Conservation (phyloP, 1,140 invertebrate species). For the Papilio dardanus region DNA sequence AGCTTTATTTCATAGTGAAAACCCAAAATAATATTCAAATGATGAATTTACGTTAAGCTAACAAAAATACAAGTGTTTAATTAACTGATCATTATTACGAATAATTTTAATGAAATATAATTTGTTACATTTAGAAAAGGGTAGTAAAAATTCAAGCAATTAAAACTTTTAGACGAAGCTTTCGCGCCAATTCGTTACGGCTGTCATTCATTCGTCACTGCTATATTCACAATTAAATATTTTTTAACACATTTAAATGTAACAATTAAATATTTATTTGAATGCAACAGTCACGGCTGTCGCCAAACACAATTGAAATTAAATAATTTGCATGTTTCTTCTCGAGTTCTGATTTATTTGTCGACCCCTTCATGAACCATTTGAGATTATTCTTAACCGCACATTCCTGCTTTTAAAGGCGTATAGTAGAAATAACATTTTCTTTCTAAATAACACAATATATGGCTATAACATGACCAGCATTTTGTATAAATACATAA, state of each 20-base stretch:
- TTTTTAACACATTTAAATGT: slow-evolving; percentile 5
- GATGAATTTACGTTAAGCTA: neutral
- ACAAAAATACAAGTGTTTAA: neutral
- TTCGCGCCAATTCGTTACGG: slow-evolving; percentile 4
- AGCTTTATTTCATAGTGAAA: too few relatives aligned
- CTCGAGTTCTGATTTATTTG: neutral
- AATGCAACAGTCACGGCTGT: neutral
- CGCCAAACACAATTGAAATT: neutral
- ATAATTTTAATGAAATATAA: neutral
- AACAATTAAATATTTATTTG: slow-evolving; percentile 7
- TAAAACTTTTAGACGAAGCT: neutral
- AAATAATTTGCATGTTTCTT: slow-evolving; percentile 3
- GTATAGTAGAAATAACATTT: too few relatives aligned
- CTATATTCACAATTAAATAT: neutral
- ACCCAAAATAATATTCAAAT: too few relatives aligned
- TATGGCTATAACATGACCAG: too few relatives aligned
- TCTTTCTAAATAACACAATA: too few relatives aligned
- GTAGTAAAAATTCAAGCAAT: neutral
- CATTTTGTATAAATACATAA: too few relatives aligned
- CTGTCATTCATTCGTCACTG: neutral
- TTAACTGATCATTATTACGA: neutral
- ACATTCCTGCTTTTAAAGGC: neutral
- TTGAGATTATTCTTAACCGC: neutral
- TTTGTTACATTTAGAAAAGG: neutral
- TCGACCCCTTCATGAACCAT: neutral